Base-by-base conservation (phyloP, 2,113 vertebrate species). In the Edolisoma coerulescens region DNA sequence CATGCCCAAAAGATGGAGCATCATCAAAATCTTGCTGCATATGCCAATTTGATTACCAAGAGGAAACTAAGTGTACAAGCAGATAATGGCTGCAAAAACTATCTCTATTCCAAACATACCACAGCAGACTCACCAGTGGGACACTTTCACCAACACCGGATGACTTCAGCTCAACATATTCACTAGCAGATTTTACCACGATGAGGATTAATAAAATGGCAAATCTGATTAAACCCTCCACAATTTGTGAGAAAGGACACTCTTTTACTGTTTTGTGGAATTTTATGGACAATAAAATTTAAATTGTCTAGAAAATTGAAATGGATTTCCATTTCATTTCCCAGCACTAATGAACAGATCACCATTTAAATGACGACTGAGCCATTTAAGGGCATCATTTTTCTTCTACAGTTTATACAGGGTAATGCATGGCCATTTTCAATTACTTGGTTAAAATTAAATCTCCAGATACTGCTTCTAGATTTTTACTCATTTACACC, bases 261-360 rank as follows among this genome's bases (percentile, higher is more conserved):
- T 63, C 41, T 47, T 87, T 53, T 76, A 79, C 68, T 86, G 33
- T 79, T 95, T 96, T 95, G 84, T 67, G 81, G 89, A 91, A 96
- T 91, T 95, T 97, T 97, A 97, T 94, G 93, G 92, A 93, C 92
- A 95, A 96, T 96, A 96, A 96, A 93, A 96, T 94, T 94, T 95
- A 90, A 89, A 87, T 86, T 94, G 94, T 92, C 95, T 93, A 93
- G 95, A 96, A 97, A 95, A 97, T 93, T 97, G 84, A 96, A 97
- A 97, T 96, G 82, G 81, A 96, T 96, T 97, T 97, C 94, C 82
- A 96, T 97, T 97, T 97, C 69, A 94, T 96, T 97, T 96, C 93
- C 85, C 76, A 95, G 78, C 89, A 91, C 93, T 97, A 97, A 97
- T 97, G 93, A 97, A 97, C 88, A 96, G 86, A 96, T 97, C 97